Percentiles rank a stretch among this genome's conserved stretches.
These are phyloP conservation scores for Aradus depressus DNA, from an alignment of 2,888 invertebrate species.

Conservation along the genomic window DNA sequence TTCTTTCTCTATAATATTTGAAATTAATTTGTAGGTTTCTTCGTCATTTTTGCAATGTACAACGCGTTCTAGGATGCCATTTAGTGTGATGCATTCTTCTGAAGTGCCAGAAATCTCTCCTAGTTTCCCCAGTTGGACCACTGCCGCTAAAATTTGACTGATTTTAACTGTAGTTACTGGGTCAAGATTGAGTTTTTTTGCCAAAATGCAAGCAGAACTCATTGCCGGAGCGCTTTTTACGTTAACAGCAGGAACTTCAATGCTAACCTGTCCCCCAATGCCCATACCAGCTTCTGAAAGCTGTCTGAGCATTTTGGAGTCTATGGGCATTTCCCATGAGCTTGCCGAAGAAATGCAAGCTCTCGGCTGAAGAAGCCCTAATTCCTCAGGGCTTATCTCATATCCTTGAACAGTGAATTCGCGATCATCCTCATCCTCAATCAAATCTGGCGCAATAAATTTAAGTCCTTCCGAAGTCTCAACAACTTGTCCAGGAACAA, in stretches of 20 bases:
- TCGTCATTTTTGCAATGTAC: conserved; percentile 40
- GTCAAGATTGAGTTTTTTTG: conserved; percentile 36
- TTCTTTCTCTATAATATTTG: conserved; percentile 39
- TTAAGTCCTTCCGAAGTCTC: conserved; percentile 45
- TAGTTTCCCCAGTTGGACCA: conserved; percentile 23
- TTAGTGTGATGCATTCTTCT: conserved; percentile 24
- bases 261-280: conserved; percentile 50
- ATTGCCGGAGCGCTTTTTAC: conserved; percentile 40
- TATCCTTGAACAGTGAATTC: conserved; percentile 63
- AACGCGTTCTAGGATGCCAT: conserved; percentile 31
- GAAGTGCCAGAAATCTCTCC: conserved; percentile 21
- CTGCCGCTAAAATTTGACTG: conserved; percentile 39
- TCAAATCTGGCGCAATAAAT: conserved; percentile 56
- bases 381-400: conserved; percentile 42
- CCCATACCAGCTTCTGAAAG: conserved; percentile 58
- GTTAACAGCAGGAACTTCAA: conserved; percentile 50
- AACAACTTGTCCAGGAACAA: conserved; percentile 43
- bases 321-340: conserved; percentile 50
- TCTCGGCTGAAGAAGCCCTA: conserved; percentile 38
- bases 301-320: conserved; percentile 52
- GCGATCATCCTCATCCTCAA: conserved; percentile 47
- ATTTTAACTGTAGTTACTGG: conserved; percentile 38
- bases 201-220: conserved; percentile 28
- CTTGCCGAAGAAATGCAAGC: conserved; percentile 38
- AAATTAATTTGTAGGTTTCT: conserved; percentile 45